These are phyloP conservation scores for Eretmocerus hayati DNA, from an alignment of 2,888 invertebrate genomes.

Conservation along the genomic window DNA sequence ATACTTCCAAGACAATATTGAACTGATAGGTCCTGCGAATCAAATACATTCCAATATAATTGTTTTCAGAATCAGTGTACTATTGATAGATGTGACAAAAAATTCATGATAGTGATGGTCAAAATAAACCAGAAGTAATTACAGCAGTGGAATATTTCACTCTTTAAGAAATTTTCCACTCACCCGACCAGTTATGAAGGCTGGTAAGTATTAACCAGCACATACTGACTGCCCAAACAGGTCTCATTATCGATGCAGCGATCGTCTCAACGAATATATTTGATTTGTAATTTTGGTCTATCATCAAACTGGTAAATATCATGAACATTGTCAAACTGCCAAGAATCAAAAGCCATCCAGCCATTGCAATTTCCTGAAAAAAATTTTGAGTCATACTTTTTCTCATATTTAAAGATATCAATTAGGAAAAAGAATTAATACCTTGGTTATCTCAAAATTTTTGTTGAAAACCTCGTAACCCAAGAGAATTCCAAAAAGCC, in stretches of 20 bases:
- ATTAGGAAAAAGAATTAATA: neutral
- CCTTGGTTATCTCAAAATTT: neutral
- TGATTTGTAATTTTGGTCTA: neutral
- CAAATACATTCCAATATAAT: too few relatives aligned
- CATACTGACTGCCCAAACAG: conserved; percentile 47
- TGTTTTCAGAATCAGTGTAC: too few relatives aligned
- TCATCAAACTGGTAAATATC: neutral
- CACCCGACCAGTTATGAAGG: conserved; percentile 45
- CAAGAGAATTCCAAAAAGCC: conserved; percentile 20
- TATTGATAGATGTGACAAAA: too few relatives aligned
- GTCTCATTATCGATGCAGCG: neutral
- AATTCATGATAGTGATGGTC: too few relatives aligned
- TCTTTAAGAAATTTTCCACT: neutral
- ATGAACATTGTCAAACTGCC: neutral
- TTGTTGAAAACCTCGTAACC: conserved; percentile 14
- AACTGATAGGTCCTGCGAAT: conserved; percentile 24
- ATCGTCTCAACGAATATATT: neutral
- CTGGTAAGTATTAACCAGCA: conserved; percentile 52
- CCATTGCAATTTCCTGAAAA: neutral
- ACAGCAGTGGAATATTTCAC: too few relatives aligned
- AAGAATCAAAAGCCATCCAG: neutral
- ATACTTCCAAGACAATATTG: conserved; percentile 25
- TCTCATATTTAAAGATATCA: neutral
- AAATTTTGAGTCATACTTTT: neutral
- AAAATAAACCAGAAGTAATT: too few relatives aligned